Conservation (phyloP, 2,113 vertebrate species). For the Xiphophorus maculatus region DNA sequence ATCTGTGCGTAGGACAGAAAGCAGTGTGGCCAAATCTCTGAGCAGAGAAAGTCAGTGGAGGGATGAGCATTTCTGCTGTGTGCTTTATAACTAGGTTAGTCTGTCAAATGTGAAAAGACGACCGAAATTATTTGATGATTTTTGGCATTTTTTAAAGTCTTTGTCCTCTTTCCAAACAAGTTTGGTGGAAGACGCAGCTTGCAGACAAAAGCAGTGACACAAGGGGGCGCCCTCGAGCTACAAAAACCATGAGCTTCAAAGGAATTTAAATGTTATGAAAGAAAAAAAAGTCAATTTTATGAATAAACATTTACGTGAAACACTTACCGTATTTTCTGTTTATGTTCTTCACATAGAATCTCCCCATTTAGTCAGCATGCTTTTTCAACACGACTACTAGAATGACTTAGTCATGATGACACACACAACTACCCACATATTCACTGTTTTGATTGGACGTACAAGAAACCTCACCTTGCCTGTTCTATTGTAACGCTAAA, state of each 20-base stretch:
- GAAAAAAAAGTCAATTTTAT: too few species aligned
- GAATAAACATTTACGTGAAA: too few species aligned
- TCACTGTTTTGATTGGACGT: not conserved
- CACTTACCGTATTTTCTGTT: too few species aligned
- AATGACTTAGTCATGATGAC: not conserved
- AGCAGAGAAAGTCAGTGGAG: too few species aligned
- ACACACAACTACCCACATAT: not conserved
- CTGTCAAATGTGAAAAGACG: not conserved
- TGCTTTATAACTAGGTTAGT: not conserved
- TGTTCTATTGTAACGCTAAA: not conserved
- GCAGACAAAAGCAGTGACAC: not conserved
- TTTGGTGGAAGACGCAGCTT: not conserved
- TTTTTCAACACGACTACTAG: constrained; percentile 8
- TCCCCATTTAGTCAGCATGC: constrained; percentile 7
- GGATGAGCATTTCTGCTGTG: not conserved
- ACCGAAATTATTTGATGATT: not conserved
- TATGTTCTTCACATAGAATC: too few species aligned
- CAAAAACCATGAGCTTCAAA: not conserved
- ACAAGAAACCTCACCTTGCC: constrained; percentile 1
- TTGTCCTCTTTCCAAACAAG: not conserved
- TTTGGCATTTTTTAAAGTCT: not conserved
- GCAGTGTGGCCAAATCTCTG: too few species aligned
- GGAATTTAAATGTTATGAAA: not conserved
- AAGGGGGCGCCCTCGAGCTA: not conserved
- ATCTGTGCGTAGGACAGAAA: too few species aligned